Percentiles rank a stretch among this genome's conserved stretches.
Conservation (phyloP, 2,113 vertebrate genomes). For the Podocnemis expansa region DNA sequence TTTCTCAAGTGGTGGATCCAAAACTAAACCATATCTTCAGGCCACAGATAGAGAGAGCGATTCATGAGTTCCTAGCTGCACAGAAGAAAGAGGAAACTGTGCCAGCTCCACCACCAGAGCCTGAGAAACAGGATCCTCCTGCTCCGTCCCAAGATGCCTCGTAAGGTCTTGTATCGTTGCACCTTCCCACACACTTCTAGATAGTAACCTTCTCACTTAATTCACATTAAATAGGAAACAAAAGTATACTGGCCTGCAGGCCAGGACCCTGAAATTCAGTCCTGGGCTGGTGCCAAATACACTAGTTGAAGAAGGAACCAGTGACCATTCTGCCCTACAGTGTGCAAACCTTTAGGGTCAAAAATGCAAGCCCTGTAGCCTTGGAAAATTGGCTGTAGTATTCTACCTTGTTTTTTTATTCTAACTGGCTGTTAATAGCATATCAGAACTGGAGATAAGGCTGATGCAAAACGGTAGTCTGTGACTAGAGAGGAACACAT, state of each 20-base stretch:
- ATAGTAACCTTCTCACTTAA: not conserved
- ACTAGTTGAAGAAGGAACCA: not conserved
- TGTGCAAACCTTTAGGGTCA: not conserved
- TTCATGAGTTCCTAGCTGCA: conserved; percentile 90
- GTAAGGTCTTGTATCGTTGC: conserved; percentile 77
- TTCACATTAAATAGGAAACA: not conserved
- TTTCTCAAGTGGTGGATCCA: conserved; percentile 94
- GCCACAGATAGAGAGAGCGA: conserved; percentile 93
- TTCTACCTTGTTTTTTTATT: conserved; percentile 15
- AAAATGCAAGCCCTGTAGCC: not conserved
- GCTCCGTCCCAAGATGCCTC: conserved; percentile 86
- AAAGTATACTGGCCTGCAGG: not conserved
- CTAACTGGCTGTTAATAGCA: conserved; percentile 51
- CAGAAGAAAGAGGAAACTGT: conserved; percentile 83
- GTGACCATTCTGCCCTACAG: not conserved
- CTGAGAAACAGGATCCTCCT: conserved; percentile 82
- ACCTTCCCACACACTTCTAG: not conserved
- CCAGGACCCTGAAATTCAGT: not conserved
- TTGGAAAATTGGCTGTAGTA: not conserved
- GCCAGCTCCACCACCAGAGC: conserved; percentile 83
- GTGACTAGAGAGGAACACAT: conserved; percentile 54
- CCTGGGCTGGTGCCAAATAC: not conserved
- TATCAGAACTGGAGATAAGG: not conserved
- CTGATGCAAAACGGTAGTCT: conserved; percentile 23
- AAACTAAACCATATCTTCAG: conserved; percentile 92